phyloP scores from a whole-genome alignment of 2,113 vertebrate genomes.

The Phoenicopterus ruber region DNA sequence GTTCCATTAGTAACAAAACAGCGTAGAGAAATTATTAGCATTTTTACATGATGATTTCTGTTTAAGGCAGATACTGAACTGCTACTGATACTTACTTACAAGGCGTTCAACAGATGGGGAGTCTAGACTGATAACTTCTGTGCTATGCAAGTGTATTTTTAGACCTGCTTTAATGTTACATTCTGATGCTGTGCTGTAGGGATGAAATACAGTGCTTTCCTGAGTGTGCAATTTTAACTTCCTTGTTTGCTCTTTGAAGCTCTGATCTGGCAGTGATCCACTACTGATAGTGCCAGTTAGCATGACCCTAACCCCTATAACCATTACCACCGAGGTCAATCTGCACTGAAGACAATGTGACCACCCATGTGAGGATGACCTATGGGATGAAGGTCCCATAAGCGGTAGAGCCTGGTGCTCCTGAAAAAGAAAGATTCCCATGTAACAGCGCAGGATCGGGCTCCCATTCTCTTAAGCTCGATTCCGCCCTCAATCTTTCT shows the following conservation, averaged over 20 bases:
- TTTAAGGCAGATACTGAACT: background rate
- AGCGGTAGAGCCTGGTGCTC: background rate
- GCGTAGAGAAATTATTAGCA: background rate
- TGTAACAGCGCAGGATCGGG: background rate
- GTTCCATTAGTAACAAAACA: background rate
- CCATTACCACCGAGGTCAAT: background rate
- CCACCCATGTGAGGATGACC: background rate
- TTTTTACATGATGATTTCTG: constrained; percentile 23
- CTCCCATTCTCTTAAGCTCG: background rate
- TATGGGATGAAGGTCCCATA: background rate
- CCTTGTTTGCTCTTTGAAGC: background rate
- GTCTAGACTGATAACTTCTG: constrained; percentile 8
- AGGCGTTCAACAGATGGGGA: constrained; percentile 34
- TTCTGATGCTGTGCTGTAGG: background rate
- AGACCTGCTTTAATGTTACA: background rate
- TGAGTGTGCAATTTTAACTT: background rate
- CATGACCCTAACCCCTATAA: background rate
- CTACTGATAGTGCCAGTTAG: background rate
- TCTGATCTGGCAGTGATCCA: background rate
- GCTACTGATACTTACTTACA: background rate
- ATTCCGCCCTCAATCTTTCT: background rate
- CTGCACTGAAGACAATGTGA: background rate
- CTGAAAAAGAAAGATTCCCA: background rate
- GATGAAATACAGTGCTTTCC: background rate
- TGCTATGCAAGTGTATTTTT: constrained; percentile 20